Conservation (phyloP, 2,888 invertebrate species). For the Xanthorhoe designata region DNA sequence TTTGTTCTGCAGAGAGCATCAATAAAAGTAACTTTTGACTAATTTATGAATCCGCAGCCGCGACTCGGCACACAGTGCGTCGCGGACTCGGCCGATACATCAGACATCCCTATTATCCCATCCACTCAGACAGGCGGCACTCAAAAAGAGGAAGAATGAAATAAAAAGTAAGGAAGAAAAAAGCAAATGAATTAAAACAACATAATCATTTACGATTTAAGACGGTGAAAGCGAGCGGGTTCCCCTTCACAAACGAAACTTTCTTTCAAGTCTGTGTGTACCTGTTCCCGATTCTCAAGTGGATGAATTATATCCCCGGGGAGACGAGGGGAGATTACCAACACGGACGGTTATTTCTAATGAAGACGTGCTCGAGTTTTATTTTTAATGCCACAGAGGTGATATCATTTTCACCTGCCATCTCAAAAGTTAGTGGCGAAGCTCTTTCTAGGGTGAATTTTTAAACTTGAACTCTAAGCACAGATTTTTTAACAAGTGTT, state of each 20-base stretch:
- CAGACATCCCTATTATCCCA: slow-evolving; percentile 61
- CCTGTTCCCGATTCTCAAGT: slow-evolving; percentile 83
- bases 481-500: slow-evolving; percentile 10
- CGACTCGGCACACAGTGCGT: slow-evolving; percentile 48
- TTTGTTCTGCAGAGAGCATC: slow-evolving; percentile 51
- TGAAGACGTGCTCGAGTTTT: slow-evolving; percentile 77
- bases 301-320: slow-evolving; percentile 83
- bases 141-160: slow-evolving; percentile 71
- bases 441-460: slow-evolving; percentile 10
- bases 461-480: slow-evolving; percentile 13
- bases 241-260: slow-evolving; percentile 81
- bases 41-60: slow-evolving; percentile 62
- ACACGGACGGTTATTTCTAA: slow-evolving; percentile 74
- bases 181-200: slow-evolving; percentile 85
- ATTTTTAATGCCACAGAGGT: slow-evolving; percentile 73
- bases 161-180: slow-evolving; percentile 73
- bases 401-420: slow-evolving; percentile 73
- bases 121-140: slow-evolving; percentile 82
- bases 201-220: slow-evolving; percentile 83
- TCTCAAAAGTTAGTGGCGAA: slow-evolving; percentile 24
- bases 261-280: slow-evolving; percentile 83
- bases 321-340: slow-evolving; percentile 70
- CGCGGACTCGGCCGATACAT: slow-evolving; percentile 50
- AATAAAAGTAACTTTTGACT: slow-evolving; percentile 56
- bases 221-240: slow-evolving; percentile 72